phyloP scores from a whole-genome alignment of 2,113 vertebrate genomes.

The Salvator merianae region DNA sequence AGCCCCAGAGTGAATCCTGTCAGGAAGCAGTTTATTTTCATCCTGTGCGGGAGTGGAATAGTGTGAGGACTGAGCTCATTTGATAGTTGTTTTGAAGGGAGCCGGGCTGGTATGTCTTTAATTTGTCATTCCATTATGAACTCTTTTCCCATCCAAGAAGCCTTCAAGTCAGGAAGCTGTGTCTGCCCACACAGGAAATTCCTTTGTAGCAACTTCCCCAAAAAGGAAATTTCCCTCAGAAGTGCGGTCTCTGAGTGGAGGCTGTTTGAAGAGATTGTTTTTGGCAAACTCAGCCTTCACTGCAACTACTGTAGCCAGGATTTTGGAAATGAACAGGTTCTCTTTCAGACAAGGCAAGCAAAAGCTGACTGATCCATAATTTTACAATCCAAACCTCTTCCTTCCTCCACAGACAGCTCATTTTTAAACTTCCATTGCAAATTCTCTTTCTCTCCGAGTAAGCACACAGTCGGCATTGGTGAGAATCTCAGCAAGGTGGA shows the following conservation, averaged over 20 bases:
- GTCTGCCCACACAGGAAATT: slow-evolving; percentile 99
- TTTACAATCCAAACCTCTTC: background rate
- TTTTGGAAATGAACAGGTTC: slow-evolving; percentile 13
- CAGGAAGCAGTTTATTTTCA: slow-evolving; percentile 80
- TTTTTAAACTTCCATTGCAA: background rate
- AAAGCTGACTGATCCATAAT: background rate
- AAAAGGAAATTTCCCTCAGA: slow-evolving; percentile 99
- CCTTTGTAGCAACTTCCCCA: slow-evolving; percentile 97
- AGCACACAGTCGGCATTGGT: background rate
- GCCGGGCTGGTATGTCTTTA: slow-evolving; percentile 81
- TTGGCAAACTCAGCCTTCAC: slow-evolving; percentile 59
- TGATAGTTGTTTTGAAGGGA: slow-evolving; percentile 80
- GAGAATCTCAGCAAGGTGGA: background rate
- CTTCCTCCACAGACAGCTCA: background rate
- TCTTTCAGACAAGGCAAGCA: background rate
- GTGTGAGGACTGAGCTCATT: slow-evolving; percentile 66
- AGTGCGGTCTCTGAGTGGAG: slow-evolving; percentile 79
- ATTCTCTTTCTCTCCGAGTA: background rate
- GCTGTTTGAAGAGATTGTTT: slow-evolving; percentile 72
- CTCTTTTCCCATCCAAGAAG: slow-evolving; percentile 94
- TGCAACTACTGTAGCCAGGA: slow-evolving; percentile 40
- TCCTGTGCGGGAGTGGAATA: slow-evolving; percentile 72
- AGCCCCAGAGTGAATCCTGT: slow-evolving; percentile 67
- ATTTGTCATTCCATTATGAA: slow-evolving; percentile 87
- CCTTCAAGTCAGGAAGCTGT: slow-evolving; percentile 94